These are phyloP conservation scores for Colossoma macropomum DNA, from an alignment of 2,113 vertebrate genomes.

Conservation along the genomic window DNA sequence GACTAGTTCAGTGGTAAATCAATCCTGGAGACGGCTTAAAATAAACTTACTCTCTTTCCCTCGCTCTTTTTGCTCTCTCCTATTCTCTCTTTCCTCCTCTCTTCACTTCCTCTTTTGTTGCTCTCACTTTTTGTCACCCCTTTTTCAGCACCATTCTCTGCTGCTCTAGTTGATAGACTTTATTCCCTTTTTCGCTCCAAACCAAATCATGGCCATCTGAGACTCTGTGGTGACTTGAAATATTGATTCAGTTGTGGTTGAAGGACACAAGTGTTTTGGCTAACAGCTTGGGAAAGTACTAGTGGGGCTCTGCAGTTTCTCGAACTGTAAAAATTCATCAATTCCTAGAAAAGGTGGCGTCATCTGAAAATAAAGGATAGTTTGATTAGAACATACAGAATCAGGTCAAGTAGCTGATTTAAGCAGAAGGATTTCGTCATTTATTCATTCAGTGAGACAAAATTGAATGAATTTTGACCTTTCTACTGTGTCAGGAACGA, in stretches of 20 bases:
- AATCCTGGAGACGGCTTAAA: constrained; percentile 42
- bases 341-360: neutral
- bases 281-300: neutral
- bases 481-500: too few relatives aligned
- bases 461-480: too few relatives aligned
- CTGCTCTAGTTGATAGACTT: neutral
- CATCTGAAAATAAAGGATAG: neutral
- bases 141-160: neutral
- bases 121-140: constrained; percentile 4
- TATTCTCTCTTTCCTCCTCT: neutral
- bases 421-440: too few relatives aligned
- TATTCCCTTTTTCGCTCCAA: neutral
- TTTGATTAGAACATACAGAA: neutral
- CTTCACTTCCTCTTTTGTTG: neutral
- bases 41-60: constrained; percentile 31
- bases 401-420: neutral
- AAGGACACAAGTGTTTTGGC: neutral
- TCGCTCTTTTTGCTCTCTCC: neutral
- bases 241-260: neutral
- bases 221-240: neutral
- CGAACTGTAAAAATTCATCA: neutral
- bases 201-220: neutral
- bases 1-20: constrained; percentile 22
- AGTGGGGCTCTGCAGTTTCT: neutral
- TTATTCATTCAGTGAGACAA: too few relatives aligned